Conservation (phyloP, 1,140 invertebrate species). For the Calephelis virginiensis region DNA sequence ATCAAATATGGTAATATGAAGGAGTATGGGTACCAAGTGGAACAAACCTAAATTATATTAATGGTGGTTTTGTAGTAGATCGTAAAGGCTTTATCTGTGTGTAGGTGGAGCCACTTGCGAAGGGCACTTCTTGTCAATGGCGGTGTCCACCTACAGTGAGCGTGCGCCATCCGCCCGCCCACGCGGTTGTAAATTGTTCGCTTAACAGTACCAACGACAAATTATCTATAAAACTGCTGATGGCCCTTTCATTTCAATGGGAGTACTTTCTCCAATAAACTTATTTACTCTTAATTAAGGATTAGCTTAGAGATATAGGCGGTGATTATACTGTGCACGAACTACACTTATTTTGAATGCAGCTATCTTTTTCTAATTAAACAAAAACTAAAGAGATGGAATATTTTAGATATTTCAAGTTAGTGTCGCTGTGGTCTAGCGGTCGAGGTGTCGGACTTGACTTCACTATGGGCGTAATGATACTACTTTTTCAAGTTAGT, state of each 20-base stretch:
- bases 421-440: too few relatives aligned
- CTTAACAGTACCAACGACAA: slow-evolving; percentile 66
- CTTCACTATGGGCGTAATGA: too few relatives aligned
- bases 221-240: slow-evolving; percentile 56
- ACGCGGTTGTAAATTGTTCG: slow-evolving; percentile 61
- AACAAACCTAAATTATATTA: slow-evolving; percentile 48
- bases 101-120: slow-evolving; percentile 51
- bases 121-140: slow-evolving; percentile 63
- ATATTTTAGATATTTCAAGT: too few relatives aligned
- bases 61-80: slow-evolving; percentile 46
- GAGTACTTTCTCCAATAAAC: slow-evolving; percentile 28
- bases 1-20: too few relatives aligned
- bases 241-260: slow-evolving; percentile 47
- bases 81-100: slow-evolving; percentile 50
- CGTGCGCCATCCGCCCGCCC: slow-evolving; percentile 54
- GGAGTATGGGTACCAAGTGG: background rate
- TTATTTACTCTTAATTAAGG: background rate
- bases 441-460: too few relatives aligned
- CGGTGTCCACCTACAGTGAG: slow-evolving; percentile 52
- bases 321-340: too few relatives aligned
- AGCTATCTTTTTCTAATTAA: too few relatives aligned
- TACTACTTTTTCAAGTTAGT: too few relatives aligned
- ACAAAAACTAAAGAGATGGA: too few relatives aligned
- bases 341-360: too few relatives aligned
- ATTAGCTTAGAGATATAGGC: background rate